Evolutionary conservation across 2,888 invertebrate genomes (phyloP).

Genomic region (Neoitamus cyanurus): DNA sequence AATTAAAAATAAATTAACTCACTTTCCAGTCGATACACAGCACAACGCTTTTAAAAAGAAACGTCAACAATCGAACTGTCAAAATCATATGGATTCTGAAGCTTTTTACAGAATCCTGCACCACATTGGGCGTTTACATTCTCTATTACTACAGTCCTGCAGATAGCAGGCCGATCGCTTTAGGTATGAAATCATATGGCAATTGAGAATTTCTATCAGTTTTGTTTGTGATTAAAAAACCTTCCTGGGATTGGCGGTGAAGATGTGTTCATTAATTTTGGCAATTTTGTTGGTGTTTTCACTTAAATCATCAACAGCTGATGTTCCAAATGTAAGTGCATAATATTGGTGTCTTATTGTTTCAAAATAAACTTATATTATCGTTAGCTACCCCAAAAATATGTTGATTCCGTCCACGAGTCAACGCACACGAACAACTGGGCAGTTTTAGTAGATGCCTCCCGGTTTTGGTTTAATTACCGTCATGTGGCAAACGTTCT

Average conservation of each 20-base stretch:
- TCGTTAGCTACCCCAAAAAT: conserved; percentile 59
- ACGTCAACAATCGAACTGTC: background rate
- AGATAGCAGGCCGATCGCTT: background rate
- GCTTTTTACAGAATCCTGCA: background rate
- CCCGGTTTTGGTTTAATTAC: conserved; percentile 99
- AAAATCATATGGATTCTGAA: background rate
- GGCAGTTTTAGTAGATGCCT: conserved; percentile 99
- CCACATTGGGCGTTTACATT: background rate
- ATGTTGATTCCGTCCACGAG: conserved; percentile 60
- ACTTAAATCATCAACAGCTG: background rate
- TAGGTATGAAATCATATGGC: background rate
- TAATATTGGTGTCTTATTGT: background rate
- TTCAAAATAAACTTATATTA: background rate
- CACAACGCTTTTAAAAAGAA: background rate
- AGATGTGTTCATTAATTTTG: background rate
- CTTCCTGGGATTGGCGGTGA: background rate
- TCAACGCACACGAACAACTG: conserved; percentile 94
- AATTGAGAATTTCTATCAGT: background rate
- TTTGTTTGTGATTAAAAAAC: background rate
- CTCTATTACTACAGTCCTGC: no score
- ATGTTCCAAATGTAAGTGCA: background rate
- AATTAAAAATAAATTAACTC: background rate
- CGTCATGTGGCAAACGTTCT: conserved; percentile 98
- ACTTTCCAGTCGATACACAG: background rate
- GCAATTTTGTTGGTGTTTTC: background rate